Percentiles rank a stretch among this genome's conserved stretches.
Evolutionary conservation across 2,797 vertebrate species (phyloP).

Genomic region (Mus spretus): DNA sequence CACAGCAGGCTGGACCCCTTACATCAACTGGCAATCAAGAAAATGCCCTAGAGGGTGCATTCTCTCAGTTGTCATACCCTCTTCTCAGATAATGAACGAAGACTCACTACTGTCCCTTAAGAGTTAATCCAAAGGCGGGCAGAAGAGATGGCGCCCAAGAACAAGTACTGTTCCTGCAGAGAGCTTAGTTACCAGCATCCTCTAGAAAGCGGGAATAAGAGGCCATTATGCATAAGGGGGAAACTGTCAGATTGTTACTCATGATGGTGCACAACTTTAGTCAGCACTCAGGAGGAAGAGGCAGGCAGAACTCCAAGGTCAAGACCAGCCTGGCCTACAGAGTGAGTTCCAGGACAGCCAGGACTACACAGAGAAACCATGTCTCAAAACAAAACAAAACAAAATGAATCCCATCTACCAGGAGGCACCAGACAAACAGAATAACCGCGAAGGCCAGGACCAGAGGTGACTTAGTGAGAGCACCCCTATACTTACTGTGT

Average conservation of each 20-base stretch:
- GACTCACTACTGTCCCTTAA: not conserved
- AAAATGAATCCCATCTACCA: not conserved
- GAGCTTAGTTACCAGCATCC: not conserved
- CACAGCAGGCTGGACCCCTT: no score
- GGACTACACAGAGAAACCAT: not conserved
- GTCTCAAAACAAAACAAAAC: not conserved
- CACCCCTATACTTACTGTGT: not conserved
- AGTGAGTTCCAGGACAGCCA: not conserved
- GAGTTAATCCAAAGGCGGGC: not conserved
- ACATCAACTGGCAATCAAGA: not conserved
- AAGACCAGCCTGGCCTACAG: no score
- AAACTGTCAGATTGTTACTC: not conserved
- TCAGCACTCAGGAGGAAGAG: not conserved
- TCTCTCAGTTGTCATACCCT: not conserved
- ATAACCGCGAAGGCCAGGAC: not conserved
- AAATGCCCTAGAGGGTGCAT: no score
- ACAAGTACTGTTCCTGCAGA: not conserved
- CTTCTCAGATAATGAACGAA: not conserved
- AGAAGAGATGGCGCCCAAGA: not conserved
- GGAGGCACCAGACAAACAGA: not conserved
- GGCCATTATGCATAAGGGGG: not conserved
- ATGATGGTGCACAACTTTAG: not conserved
- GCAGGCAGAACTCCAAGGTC: not conserved
- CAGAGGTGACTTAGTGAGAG: not conserved
- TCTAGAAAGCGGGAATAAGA: not conserved